Conservation (phyloP, 2,888 invertebrate genomes). For the Apoda limacodes region DNA sequence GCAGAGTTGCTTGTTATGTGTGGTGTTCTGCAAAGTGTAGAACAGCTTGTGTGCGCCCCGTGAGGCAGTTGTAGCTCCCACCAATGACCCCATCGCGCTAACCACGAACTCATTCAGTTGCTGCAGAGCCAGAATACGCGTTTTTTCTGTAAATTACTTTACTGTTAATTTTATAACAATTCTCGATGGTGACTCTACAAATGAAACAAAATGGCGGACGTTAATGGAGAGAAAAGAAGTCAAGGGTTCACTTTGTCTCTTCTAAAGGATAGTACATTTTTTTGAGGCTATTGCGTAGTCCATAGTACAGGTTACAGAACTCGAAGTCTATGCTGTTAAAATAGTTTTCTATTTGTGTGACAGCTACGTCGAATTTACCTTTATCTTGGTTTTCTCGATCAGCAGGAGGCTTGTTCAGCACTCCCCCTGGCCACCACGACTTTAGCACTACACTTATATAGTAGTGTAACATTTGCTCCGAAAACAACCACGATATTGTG, state of each 20-base stretch:
- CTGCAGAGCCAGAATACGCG: conserved; percentile 75
- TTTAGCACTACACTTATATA: conserved; percentile 86
- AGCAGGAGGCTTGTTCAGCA: conserved; percentile 69
- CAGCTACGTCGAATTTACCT: conserved; percentile 38
- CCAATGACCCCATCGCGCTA: conserved; percentile 84
- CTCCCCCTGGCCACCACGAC: conserved; percentile 91
- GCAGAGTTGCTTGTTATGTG: conserved; percentile 90
- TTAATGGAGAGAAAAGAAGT: no score
- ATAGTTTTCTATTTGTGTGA: neutral
- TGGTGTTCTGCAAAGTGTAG: conserved; percentile 85
- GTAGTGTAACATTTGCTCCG: conserved; percentile 91
- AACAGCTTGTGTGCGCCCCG: conserved; percentile 89
- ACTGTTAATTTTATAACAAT: no score
- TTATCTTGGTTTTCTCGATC: conserved; percentile 53
- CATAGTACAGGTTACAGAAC: no score
- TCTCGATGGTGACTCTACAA: no score
- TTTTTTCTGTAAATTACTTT: conserved; percentile 74
- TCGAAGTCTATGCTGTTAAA: neutral
- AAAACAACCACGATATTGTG: conserved; percentile 87
- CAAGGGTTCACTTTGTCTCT: no score
- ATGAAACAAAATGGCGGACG: no score
- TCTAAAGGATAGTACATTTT: no score
- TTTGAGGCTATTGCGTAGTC: no score
- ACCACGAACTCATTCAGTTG: conserved; percentile 80
- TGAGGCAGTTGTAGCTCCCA: conserved; percentile 87